phyloP scores from a whole-genome alignment of 2,113 vertebrate genomes.

The Rafetus swinhoei region DNA sequence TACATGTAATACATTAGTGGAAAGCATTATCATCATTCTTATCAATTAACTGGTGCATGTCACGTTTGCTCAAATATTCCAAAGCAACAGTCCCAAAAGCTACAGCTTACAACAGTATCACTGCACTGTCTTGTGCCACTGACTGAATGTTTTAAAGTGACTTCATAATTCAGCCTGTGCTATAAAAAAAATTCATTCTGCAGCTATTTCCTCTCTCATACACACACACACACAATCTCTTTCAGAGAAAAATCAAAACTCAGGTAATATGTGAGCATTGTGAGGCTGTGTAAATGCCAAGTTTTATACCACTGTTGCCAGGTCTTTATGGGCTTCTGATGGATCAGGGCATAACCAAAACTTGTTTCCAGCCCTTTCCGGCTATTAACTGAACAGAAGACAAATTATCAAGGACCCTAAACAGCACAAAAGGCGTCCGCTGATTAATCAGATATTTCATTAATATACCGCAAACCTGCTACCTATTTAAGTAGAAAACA shows the following conservation, averaged over 20 bases:
- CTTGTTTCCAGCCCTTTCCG: slow-evolving; percentile 27
- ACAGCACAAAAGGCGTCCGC: slow-evolving; percentile 20
- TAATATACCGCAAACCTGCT: background rate
- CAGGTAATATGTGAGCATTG: background rate
- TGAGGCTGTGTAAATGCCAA: slow-evolving; percentile 13
- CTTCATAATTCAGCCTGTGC: background rate
- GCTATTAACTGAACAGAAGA: slow-evolving; percentile 2
- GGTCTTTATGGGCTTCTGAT: slow-evolving; percentile 22
- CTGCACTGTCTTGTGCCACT: fast-evolving
- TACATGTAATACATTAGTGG: background rate
- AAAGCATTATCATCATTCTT: background rate
- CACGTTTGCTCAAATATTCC: background rate
- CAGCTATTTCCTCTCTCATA: background rate
- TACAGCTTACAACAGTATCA: background rate
- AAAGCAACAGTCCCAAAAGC: background rate
- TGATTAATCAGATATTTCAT: slow-evolving; percentile 10
- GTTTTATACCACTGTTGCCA: slow-evolving; percentile 3
- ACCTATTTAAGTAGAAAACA: background rate
- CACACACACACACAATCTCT: background rate
- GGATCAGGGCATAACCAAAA: background rate
- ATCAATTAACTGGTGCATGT: background rate
- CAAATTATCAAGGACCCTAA: slow-evolving; percentile 34
- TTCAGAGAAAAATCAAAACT: background rate
- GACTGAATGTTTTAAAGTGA: background rate
- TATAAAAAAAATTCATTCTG: background rate